Base-by-base conservation (phyloP, 2,888 invertebrate species). In the Sycophila texana region DNA sequence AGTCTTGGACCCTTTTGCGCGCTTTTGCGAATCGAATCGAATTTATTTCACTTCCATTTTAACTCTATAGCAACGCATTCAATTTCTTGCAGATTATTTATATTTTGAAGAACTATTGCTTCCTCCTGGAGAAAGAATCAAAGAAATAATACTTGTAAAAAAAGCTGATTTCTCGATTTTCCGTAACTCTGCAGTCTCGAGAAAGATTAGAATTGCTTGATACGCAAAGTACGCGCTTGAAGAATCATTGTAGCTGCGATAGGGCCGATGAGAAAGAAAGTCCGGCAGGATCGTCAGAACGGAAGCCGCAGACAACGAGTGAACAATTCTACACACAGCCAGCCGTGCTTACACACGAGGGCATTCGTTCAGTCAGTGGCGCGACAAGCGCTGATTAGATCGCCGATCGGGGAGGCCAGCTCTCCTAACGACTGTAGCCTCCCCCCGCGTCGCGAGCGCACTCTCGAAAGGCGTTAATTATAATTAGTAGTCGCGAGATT, bases 401-500 rank as follows among this genome's bases (percentile, higher is more conserved):
- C 80, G 72, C 68, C 58, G 68, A 80, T 80, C 80, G 63, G 39
- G 39, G 76, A 76, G 20, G 60, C 75, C 61, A 67, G 75, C 79
- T 68, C 72, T 73, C 68, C 71, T 74, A 79, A 70, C 74, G 70
- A 74, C 72, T 76, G 70, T 10, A 22, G 30, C 55, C 55, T 18
- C 55, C n/a, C 68, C 18, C 30, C 39, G 5, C 7, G 49, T 30
- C 55, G 22, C 26, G 5, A 26, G 13, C 57, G 22, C 58, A 22
- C 58, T 18, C 12, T 51, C 86, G 86, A 87, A 86, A 88, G 87
- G 87, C 88, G 87, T 89, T 89, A 89, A 90, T 90, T 89, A 89
- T 89, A 89, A 89, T 89, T 89, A 90, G 89, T 87, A 87, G 87
- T 87, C 85, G 86, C 85, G 86, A 88, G 88, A 88, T 89, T 89